Conservation (phyloP, 2,113 vertebrate genomes). For the western clawed frog (Xenopus tropicalis) region DNA sequence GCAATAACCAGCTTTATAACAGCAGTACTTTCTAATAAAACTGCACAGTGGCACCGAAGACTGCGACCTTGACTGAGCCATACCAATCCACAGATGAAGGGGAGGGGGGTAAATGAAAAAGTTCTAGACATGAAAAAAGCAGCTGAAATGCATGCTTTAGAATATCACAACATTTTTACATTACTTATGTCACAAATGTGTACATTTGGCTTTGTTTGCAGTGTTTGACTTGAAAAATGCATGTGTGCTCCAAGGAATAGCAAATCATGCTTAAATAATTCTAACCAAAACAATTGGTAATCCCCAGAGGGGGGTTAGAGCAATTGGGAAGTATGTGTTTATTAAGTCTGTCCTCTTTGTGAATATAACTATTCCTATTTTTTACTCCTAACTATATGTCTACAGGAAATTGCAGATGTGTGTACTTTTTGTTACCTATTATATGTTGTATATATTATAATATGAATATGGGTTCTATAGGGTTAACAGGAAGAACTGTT, state of each 20-base stretch:
- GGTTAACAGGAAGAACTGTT: background rate
- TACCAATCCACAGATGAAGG: no score
- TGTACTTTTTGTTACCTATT: background rate
- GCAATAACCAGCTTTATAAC: no score
- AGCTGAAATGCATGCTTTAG: no score
- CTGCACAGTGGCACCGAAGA: no score
- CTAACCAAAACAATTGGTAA: constrained; percentile 25
- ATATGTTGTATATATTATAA: background rate
- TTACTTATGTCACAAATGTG: no score
- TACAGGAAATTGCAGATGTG: background rate
- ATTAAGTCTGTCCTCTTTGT: constrained; percentile 19
- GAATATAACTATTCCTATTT: constrained; percentile 16
- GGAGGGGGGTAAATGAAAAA: no score
- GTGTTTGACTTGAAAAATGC: background rate
- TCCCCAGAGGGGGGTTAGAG: constrained; percentile 2
- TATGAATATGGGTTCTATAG: background rate
- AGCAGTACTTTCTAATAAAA: no score
- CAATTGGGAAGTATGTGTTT: constrained; percentile 17
- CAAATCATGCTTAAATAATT: constrained; percentile 15
- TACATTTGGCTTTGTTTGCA: background rate
- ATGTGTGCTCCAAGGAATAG: constrained; percentile 1
- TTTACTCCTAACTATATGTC: background rate
- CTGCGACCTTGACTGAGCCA: no score
- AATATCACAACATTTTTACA: no score
- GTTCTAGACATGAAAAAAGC: no score